These are phyloP conservation scores for Lapara coniferarum DNA, from an alignment of 2,888 invertebrate species.

Conservation along the genomic window DNA sequence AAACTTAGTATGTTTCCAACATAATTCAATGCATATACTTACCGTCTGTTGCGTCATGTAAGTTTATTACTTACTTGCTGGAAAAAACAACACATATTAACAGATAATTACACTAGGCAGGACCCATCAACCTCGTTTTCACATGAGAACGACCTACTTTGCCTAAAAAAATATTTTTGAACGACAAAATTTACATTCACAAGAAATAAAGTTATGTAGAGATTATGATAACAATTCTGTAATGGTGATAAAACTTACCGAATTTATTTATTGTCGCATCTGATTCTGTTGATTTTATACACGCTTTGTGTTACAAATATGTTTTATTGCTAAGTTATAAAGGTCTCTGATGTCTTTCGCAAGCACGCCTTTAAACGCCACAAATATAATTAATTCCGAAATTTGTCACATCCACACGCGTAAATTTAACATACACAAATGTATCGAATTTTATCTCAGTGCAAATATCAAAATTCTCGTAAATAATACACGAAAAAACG, in stretches of 20 bases:
- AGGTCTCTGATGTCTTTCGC: slow-evolving; percentile 1
- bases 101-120: neutral
- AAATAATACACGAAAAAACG: slow-evolving; percentile 49
- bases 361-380: slow-evolving; percentile 7
- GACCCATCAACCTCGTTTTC: neutral
- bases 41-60: slow-evolving; percentile 2
- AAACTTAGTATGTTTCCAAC: no score
- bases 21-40: neutral
- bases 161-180: neutral
- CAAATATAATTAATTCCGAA: slow-evolving; percentile 10
- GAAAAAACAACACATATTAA: neutral
- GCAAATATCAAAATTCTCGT: slow-evolving; percentile 37
- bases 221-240: neutral
- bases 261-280: neutral
- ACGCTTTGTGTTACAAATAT: slow-evolving; percentile 23
- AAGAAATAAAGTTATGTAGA: neutral
- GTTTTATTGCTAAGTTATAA: slow-evolving; percentile 21
- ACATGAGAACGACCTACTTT: neutral
- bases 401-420: slow-evolving; percentile 22
- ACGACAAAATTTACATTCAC: neutral
- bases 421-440: slow-evolving; percentile 19
- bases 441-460: slow-evolving; percentile 29
- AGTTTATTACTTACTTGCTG: neutral
- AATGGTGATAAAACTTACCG: neutral
- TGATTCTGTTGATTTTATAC: neutral